A percentile compares a stretch with the other conserved stretches of the same genome.
Conservation (phyloP, 2,888 invertebrate genomes). For the Cosmopolites sordidus region DNA sequence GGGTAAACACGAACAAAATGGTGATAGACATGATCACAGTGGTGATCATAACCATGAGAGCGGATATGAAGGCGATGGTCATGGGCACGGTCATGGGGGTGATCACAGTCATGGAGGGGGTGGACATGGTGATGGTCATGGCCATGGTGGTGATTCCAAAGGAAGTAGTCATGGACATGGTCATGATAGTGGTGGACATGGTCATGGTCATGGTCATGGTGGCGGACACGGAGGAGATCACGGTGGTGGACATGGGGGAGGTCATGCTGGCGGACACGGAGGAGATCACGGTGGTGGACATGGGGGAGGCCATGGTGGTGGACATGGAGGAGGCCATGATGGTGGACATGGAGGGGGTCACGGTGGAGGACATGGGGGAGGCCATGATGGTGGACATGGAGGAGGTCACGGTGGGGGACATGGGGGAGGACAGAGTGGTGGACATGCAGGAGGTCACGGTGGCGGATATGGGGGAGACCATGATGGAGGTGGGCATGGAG, state of each 20-base stretch:
- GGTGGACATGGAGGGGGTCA: conserved; percentile 20
- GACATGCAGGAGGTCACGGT: conserved; percentile 27
- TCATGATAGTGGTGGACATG: conserved; percentile 19
- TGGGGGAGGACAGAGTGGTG: conserved; percentile 22
- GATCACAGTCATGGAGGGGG: no score
- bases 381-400: conserved; percentile 21
- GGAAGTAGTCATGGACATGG: conserved; percentile 14
- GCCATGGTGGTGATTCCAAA: no score
- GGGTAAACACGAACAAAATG: no score
- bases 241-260: conserved; percentile 20
- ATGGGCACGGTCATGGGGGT: no score
- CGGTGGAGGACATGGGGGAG: conserved; percentile 9
- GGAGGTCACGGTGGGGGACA: conserved; percentile 12
- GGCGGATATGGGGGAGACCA: conserved; percentile 20
- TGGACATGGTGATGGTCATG: no score
- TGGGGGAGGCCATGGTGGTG: conserved; percentile 16
- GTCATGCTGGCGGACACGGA: conserved; percentile 8
- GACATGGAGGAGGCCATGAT: conserved; percentile 16
- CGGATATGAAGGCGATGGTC: no score
- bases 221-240: conserved; percentile 19
- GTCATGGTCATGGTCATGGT: conserved; percentile 10
- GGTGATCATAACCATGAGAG: conserved; percentile 1
- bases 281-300: conserved; percentile 21
- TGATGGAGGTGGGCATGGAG: conserved; percentile 44
- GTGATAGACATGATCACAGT: not conserved